Base-by-base conservation (phyloP, 2,888 invertebrate species). In the Helicoverpa assulta region DNA sequence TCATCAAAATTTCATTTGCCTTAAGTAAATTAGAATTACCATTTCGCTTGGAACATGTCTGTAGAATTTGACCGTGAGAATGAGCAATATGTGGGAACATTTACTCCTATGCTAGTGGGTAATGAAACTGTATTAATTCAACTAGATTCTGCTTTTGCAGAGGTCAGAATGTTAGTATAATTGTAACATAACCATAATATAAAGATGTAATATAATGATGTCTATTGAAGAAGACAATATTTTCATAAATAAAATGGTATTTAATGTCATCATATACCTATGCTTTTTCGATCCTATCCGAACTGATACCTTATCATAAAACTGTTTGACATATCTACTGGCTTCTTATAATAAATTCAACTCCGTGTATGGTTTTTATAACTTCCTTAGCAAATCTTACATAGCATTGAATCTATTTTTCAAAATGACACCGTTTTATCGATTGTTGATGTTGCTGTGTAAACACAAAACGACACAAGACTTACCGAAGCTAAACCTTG, bases 21-120 rank as follows among this genome's bases (percentile, higher is more conserved):
- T 69, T 74, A 71, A 68, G 64, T 60, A 66, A 82, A 68, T 78
- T 76, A 71, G 43, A 71, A 81, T 80, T 80, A 81, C 55, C 76
- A 82, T 82, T 82, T 78, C 43, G 78, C 78, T 73, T 52, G 56
- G 54, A 55, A 68, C 70, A 70, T 60, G 76, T 73, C 81, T 76
- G 72, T 50, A 4, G 56, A 62, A 61, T 37, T 76, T 68, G 82
- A 70, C 82, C 70, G 68, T 66, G 66, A 52, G 61, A 58, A 50
- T 55, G 57, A 57, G n/a, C 57, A 67, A 66, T 68, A 54, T 68
- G 66, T 67, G 67, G 58, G 55, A 73, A 43, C 61, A 52, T 68
- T 73, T 58, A 56, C 47, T 55, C 21, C 19, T 60, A 10, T 26
- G 29, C 37, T 16, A 57, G 56, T 64, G 62, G 40, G 63, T 62